Conservation (phyloP, 2,888 invertebrate genomes). For the Endotricha flammealis region DNA sequence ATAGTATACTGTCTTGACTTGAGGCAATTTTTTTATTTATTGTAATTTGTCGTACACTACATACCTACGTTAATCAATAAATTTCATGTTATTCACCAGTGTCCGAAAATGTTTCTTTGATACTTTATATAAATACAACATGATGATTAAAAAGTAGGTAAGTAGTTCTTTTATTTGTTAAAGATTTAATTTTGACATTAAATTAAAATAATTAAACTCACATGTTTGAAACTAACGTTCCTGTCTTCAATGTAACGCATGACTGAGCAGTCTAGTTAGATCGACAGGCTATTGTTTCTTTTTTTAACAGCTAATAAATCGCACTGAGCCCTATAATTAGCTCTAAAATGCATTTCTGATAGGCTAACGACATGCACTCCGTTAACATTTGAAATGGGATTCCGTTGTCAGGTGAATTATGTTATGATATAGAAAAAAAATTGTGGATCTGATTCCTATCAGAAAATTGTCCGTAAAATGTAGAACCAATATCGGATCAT, state of each 20-base stretch:
- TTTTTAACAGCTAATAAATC: slow-evolving; percentile 10
- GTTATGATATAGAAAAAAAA: no score
- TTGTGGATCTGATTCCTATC: no score
- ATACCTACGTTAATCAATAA: no score
- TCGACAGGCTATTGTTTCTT: neutral
- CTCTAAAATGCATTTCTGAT: slow-evolving; percentile 14
- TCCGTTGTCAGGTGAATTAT: neutral
- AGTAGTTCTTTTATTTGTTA: neutral
- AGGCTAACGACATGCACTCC: slow-evolving; percentile 1
- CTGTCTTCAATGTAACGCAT: slow-evolving; percentile 28
- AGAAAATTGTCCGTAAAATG: no score
- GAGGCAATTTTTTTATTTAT: no score
- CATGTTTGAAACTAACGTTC: slow-evolving; percentile 32
- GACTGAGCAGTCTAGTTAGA: slow-evolving; percentile 11
- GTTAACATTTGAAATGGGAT: neutral
- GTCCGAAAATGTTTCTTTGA: no score
- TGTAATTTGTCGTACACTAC: no score
- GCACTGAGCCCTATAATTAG: slow-evolving; percentile 22
- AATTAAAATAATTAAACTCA: slow-evolving; percentile 16
- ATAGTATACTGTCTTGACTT: no score
- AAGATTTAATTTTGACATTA: neutral
- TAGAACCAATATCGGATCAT: no score
- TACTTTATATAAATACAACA: no score
- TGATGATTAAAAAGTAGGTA: neutral
- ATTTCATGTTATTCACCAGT: no score